Evolutionary conservation across 1,140 invertebrate genomes (phyloP).

Genomic region (Schlechtendalia chinensis): DNA sequence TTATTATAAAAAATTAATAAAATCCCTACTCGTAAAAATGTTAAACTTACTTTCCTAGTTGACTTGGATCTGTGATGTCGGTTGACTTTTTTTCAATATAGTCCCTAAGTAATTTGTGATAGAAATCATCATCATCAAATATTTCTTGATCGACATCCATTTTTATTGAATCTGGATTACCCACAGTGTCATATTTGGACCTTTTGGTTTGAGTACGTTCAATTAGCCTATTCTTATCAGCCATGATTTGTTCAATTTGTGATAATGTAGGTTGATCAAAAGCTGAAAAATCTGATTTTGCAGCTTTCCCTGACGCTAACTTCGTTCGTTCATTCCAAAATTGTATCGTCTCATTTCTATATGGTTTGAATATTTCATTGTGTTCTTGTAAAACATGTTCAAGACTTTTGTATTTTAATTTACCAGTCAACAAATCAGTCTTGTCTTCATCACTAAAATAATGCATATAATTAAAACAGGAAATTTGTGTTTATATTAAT

Average conservation of each 20-base stretch:
- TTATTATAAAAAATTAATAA: not conserved
- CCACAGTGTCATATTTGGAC: slow-evolving; percentile 71
- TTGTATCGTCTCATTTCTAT: slow-evolving; percentile 74
- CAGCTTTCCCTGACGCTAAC: slow-evolving; percentile 63
- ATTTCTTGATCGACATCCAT: slow-evolving; percentile 79
- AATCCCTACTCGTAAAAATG: too few species aligned
- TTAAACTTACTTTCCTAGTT: slow-evolving; percentile 58
- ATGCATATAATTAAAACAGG: not conserved
- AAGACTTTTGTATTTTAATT: slow-evolving; percentile 66
- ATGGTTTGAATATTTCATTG: slow-evolving; percentile 68
- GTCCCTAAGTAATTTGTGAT: slow-evolving; percentile 87
- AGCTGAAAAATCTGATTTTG: slow-evolving; percentile 63
- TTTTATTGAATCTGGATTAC: slow-evolving; percentile 57
- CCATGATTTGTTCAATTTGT: slow-evolving; percentile 83
- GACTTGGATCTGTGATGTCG: slow-evolving; percentile 76
- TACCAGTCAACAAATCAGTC: slow-evolving; percentile 58
- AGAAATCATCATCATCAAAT: slow-evolving; percentile 96
- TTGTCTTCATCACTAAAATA: slow-evolving; percentile 50
- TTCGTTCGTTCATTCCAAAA: slow-evolving; percentile 92
- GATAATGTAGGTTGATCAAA: slow-evolving; percentile 75
- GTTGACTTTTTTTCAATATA: slow-evolving; percentile 87
- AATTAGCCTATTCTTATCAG: slow-evolving; percentile 73
- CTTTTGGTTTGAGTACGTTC: slow-evolving; percentile 79
- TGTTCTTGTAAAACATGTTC: slow-evolving; percentile 63
- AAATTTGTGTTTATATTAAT: slow-evolving; percentile 8